Base-by-base conservation (phyloP, 2,888 invertebrate genomes). In the Cactoblastis cactorum region DNA sequence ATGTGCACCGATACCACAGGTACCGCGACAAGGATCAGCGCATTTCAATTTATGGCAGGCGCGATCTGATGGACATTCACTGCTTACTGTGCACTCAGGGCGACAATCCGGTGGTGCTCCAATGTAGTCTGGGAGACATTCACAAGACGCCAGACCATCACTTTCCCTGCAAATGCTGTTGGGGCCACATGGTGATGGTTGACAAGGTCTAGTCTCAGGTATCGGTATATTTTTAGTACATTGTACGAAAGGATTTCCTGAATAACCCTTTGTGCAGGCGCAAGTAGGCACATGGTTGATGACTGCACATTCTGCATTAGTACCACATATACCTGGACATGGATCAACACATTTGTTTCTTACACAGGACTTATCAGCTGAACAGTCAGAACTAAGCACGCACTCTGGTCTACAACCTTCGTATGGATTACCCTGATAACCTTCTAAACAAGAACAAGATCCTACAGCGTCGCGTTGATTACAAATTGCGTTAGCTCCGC, bases 401-500 rank as follows among this genome's bases (percentile, higher is more conserved):
- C 97, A 97, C 86, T 97, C 96, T 1, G 96, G 96, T 59, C 95
- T 92, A 69, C 97, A 96, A 38, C 94, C 94, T 77, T 95, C 95
- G 66, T 96, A 96, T 2, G 96, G 96, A 82, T 96, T 96, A 50
- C 96, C 96, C 71, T 93, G 93, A 71, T 95, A 95, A 62, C 95
- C 95, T 66, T 93, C 92, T 56, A 95, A 92, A 67, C 96, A 97
- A 35, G 92, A 92, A 71, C 96, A 96, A 49, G 95, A 92, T 17
- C 95, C 96, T 22, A 94, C 95, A 33, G 94, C 95, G 63, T 95
- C 94, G 56, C 93, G 91, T 75, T 94, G 92, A 65, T 91, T 93
- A 79, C 96, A 94, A 70, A 95, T 84, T 1, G 97, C 96, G 74
- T 97, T 97, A 0, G 94, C 83, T 33, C 97, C 97, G 73, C 97